Conservation (phyloP, 2,797 vertebrate genomes). For the Synanceia verrucosa region DNA sequence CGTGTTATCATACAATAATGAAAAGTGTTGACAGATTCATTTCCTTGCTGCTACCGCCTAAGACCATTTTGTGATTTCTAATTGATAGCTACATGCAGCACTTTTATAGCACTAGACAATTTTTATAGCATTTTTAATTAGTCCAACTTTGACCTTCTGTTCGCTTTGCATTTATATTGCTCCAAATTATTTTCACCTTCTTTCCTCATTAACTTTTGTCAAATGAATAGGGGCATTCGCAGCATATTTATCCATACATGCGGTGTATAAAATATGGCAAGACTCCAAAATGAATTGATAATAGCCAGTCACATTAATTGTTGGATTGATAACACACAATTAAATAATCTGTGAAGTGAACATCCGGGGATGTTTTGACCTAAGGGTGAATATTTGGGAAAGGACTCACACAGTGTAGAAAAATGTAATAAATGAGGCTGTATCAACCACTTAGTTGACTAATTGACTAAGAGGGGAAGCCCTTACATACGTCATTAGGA, state of each 20-base stretch:
- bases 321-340: constrained; percentile 53
- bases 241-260: constrained; percentile 61
- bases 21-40: constrained; percentile 81
- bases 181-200: constrained; percentile 78
- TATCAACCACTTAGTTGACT: constrained; percentile 69
- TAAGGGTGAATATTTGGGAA: neutral
- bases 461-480: constrained; percentile 71
- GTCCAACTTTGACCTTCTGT: constrained; percentile 81
- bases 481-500: constrained; percentile 72
- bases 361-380: constrained; percentile 10
- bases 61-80: constrained; percentile 76
- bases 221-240: constrained; percentile 66
- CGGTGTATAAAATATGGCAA: constrained; percentile 28
- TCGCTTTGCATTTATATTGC: constrained; percentile 81
- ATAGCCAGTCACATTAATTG: constrained; percentile 34
- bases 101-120: constrained; percentile 70
- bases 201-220: constrained; percentile 76
- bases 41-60: constrained; percentile 67
- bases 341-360: constrained; percentile 40
- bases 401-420: neutral
- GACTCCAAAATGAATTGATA: constrained; percentile 42
- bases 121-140: constrained; percentile 81
- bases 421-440: constrained; percentile 35
- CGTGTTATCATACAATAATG: constrained; percentile 73
- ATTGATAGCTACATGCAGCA: constrained; percentile 77